phyloP scores from a whole-genome alignment of 37 sponge, comb jelly and placozoan species.

The Axinella damicornis region DNA sequence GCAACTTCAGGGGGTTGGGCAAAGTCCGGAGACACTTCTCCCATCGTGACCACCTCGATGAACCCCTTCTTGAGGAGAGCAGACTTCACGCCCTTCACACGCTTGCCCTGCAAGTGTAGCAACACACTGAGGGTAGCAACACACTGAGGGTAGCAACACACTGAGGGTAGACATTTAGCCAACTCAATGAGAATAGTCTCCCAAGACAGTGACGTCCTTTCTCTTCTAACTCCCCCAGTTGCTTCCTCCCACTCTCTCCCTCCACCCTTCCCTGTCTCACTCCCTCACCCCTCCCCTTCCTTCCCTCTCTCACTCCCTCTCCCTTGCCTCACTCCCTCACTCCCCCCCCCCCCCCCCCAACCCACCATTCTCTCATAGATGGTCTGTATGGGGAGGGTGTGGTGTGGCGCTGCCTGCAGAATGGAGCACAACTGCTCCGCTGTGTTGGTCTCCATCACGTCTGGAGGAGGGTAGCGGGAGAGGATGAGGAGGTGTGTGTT shows the following conservation, averaged over 20 bases:
- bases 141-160: too few relatives aligned
- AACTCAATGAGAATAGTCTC: too few relatives aligned
- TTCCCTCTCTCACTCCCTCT: too few relatives aligned
- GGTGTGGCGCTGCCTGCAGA: conserved; percentile 34
- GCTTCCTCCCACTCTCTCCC: not conserved
- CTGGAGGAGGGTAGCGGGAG: conserved; percentile 12
- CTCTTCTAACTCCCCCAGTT: too few relatives aligned
- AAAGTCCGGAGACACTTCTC: conserved; percentile 8
- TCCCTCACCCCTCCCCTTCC: too few relatives aligned
- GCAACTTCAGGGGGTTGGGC: conserved; percentile 8
- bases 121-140: too few relatives aligned
- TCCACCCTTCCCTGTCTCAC: not conserved
- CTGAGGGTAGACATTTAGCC: too few relatives aligned
- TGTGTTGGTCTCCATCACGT: not conserved
- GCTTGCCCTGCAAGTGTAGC: too few relatives aligned
- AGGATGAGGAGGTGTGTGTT: conserved; percentile 20
- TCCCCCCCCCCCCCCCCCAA: not conserved
- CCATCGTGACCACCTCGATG: not conserved
- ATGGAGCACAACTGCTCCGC: conserved; percentile 12
- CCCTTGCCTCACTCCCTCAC: not conserved
- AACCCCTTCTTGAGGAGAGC: not conserved
- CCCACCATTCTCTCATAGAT: conserved; percentile 19
- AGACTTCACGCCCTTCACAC: not conserved
- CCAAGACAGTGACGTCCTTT: too few relatives aligned
- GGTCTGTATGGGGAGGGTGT: conserved; percentile 1